Evolutionary conservation across 2,113 vertebrate species (phyloP).

Genomic region (Hepsetus odoe): DNA sequence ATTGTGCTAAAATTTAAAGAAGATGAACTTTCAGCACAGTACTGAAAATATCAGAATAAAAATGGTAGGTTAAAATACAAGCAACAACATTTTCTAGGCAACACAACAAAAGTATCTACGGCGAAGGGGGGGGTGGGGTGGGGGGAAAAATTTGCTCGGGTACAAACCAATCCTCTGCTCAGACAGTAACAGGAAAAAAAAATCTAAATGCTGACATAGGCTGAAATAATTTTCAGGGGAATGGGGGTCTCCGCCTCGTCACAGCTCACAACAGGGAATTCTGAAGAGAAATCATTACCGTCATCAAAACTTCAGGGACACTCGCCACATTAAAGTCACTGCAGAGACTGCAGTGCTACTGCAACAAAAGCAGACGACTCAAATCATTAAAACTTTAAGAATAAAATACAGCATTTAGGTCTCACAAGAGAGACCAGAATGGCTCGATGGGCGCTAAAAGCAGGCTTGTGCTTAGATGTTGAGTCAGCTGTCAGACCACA

Average conservation of each 20-base stretch:
- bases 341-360: not conserved
- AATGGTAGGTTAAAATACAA: constrained; percentile 87
- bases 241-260: constrained; percentile 14
- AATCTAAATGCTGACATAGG: constrained; percentile 31
- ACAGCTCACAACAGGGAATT: constrained; percentile 41
- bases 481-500: not conserved
- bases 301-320: not conserved
- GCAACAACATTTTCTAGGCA: constrained; percentile 78
- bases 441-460: not conserved
- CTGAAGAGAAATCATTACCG: constrained; percentile 17
- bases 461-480: not conserved
- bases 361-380: not conserved
- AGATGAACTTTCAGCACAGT: constrained; percentile 82
- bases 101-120: constrained; percentile 71
- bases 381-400: not conserved
- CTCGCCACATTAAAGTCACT: not conserved
- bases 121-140: too few relatives aligned
- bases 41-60: constrained; percentile 92
- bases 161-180: constrained; percentile 45
- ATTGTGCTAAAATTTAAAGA: constrained; percentile 68
- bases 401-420: not conserved
- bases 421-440: not conserved
- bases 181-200: constrained; percentile 38
- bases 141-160: constrained; percentile 17
- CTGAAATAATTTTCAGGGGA: constrained; percentile 28